These are phyloP conservation scores for Scartelaos histophorus DNA, from an alignment of 2,113 vertebrate genomes.

Conservation along the genomic window DNA sequence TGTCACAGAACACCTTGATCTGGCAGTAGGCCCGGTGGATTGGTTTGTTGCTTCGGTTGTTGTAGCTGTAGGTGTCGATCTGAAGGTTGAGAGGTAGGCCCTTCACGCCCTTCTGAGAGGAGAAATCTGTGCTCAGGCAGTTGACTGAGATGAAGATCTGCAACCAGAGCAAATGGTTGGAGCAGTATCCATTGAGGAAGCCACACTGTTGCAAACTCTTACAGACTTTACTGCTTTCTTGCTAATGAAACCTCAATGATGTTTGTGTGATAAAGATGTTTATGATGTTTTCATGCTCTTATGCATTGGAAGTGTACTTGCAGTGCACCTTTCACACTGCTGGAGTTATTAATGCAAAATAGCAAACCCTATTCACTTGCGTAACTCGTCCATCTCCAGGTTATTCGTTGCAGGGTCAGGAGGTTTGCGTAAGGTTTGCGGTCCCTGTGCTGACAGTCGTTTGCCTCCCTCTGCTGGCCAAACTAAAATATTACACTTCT, in stretches of 20 bases:
- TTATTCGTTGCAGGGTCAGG: background rate
- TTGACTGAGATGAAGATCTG: constrained; percentile 99
- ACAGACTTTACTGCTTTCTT: too few species aligned
- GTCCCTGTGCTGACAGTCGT: constrained; percentile 9
- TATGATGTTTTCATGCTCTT: too few species aligned
- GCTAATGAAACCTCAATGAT: too few species aligned
- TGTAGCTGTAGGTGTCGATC: constrained; percentile 98
- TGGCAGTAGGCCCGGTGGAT: constrained; percentile 96
- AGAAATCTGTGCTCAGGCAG: constrained; percentile 98
- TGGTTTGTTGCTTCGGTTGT: constrained; percentile 98
- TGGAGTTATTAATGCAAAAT: background rate
- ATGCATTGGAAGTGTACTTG: background rate
- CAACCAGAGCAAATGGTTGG: background rate
- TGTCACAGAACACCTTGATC: constrained; percentile 99
- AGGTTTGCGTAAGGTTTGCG: background rate
- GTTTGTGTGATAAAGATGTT: too few species aligned
- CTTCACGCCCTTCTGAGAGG: constrained; percentile 98
- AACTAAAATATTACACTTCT: constrained; percentile 21
- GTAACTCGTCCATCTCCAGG: background rate
- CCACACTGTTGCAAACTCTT: background rate
- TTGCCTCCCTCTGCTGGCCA: constrained; percentile 61
- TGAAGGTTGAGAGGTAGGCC: constrained; percentile 95
- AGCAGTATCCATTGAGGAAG: background rate
- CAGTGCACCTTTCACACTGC: background rate
- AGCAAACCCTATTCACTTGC: too few species aligned